Conservation (phyloP, 2,888 invertebrate genomes). For the Caenorhabditis imperialis region DNA sequence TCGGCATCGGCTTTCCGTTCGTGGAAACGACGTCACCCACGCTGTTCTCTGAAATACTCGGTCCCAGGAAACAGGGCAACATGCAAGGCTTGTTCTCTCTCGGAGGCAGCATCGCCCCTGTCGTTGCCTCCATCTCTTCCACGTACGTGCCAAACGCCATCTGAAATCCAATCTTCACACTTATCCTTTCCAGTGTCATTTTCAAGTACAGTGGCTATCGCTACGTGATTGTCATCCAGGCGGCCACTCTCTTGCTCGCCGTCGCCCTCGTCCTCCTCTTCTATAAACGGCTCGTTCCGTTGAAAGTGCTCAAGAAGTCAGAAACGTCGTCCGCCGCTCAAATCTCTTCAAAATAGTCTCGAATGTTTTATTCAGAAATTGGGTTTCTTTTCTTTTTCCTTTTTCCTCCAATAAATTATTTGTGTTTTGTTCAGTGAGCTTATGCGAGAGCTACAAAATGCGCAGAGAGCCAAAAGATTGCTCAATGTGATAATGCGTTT, state of each 20-base stretch:
- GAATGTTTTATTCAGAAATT: constrained; percentile 3
- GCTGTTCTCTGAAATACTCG: constrained; percentile 44
- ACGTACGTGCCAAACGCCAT: constrained; percentile 23
- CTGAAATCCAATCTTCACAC: too few relatives aligned
- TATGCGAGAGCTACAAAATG: too few relatives aligned
- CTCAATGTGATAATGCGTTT: too few relatives aligned
- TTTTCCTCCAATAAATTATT: too few relatives aligned
- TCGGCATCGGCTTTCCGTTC: constrained; percentile 43
- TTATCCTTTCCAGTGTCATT: constrained; percentile 37
- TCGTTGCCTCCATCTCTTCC: constrained; percentile 37
- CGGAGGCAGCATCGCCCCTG: constrained; percentile 46
- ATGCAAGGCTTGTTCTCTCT: constrained; percentile 51
- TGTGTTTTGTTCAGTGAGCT: too few relatives aligned
- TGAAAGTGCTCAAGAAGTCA: constrained; percentile 38
- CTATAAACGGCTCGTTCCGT: constrained; percentile 40
- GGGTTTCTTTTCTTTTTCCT: too few relatives aligned
- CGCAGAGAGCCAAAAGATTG: too few relatives aligned
- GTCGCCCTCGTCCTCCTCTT: constrained; percentile 32
- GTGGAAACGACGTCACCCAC: constrained; percentile 37
- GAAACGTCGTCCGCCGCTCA: too few relatives aligned
- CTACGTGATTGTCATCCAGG: constrained; percentile 34
- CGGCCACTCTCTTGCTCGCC: constrained; percentile 29
- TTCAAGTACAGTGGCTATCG: constrained; percentile 49
- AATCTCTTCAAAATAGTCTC: too few relatives aligned
- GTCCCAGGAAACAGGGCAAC: constrained; percentile 54